Evolutionary conservation across 53 echinoderm and acorn worm genomes (phyloP).

Genomic region (Zoroaster sp.): DNA sequence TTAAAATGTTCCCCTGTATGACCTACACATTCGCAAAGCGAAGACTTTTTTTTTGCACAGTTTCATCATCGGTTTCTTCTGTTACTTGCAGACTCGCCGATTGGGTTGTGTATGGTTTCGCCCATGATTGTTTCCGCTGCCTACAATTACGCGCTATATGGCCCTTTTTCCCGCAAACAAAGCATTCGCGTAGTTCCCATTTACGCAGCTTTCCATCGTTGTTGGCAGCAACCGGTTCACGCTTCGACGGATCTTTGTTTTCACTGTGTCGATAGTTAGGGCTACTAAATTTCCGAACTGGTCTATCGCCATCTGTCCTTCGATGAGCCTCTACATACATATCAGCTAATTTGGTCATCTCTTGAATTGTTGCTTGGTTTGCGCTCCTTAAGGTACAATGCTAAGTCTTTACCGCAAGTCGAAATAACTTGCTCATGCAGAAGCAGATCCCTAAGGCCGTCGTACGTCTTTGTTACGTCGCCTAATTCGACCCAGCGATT

Average conservation of each 20-base stretch:
- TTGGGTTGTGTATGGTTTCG: too few relatives aligned
- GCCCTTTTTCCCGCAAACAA: background rate
- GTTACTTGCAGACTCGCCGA: too few relatives aligned
- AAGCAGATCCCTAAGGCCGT: background rate
- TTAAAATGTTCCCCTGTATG: too few relatives aligned
- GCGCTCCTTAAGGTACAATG: slow-evolving; percentile 1
- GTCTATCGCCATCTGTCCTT: background rate
- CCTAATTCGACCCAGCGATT: background rate
- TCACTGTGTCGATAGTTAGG: background rate
- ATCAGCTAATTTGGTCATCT: slow-evolving; percentile 11
- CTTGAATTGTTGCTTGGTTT: background rate
- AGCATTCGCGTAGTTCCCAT: background rate
- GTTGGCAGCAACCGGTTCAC: too few relatives aligned
- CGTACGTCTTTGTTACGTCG: background rate
- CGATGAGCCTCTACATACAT: slow-evolving; percentile 16
- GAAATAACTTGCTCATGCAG: background rate
- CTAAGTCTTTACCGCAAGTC: background rate
- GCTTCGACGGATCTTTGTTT: too few relatives aligned
- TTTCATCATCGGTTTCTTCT: too few relatives aligned
- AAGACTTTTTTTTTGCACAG: too few relatives aligned
- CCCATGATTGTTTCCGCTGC: too few relatives aligned
- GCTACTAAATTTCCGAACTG: background rate
- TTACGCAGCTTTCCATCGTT: too few relatives aligned
- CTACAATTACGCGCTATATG: background rate
- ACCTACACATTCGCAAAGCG: too few relatives aligned